Conservation (phyloP, 2,888 invertebrate genomes). For the Drosophila sordidula region DNA sequence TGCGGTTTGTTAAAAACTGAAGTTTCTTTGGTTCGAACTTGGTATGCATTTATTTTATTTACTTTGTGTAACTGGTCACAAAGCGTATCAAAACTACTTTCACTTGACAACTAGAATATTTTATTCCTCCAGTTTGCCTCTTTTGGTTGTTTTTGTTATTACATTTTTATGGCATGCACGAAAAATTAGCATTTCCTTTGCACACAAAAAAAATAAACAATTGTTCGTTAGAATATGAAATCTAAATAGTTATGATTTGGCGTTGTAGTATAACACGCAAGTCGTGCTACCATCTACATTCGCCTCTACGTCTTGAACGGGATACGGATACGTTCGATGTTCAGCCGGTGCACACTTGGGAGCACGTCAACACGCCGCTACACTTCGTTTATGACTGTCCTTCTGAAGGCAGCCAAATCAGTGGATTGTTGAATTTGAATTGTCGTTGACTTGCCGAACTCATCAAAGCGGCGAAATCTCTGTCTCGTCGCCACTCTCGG, state of each 20-base stretch:
- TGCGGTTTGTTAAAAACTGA: conserved; percentile 16
- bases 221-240: conserved; percentile 33
- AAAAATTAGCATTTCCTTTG: conserved; percentile 35
- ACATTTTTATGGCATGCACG: conserved; percentile 37
- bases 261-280: conserved; percentile 38
- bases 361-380: conserved; percentile 80
- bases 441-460: conserved; percentile 58
- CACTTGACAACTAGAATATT: conserved; percentile 46
- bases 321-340: conserved; percentile 12
- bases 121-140: conserved; percentile 9
- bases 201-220: conserved; percentile 3
- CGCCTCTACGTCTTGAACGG: conserved; percentile 12
- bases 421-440: conserved; percentile 62
- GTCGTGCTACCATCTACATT: conserved; percentile 19
- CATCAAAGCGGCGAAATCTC: conserved; percentile 54
- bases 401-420: conserved; percentile 61
- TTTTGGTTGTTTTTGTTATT: conserved; percentile 15
- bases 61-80: conserved; percentile 15
- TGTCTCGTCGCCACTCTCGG: conserved; percentile 42
- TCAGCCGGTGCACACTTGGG: conserved; percentile 41
- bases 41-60: conserved; percentile 4
- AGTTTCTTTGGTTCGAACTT: conserved; percentile 4
- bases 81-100: conserved; percentile 4
- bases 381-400: conserved; percentile 82
- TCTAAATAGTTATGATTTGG: conserved; percentile 42